Evolutionary conservation across 2,888 invertebrate species (phyloP).

Genomic region (Ectemnius continuus): DNA sequence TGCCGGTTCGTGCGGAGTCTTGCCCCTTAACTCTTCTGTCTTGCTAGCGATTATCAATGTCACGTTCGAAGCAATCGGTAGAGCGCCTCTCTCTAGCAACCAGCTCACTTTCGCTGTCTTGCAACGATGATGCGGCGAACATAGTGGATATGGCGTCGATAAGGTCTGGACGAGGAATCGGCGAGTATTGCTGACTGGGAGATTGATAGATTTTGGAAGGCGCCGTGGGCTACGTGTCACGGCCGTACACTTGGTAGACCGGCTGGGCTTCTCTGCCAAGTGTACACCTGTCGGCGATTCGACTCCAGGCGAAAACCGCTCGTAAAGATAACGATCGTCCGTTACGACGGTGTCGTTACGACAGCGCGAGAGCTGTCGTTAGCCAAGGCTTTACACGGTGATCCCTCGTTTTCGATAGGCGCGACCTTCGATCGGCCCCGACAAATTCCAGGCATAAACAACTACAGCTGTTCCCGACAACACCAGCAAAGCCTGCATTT

Average conservation of each 20-base stretch:
- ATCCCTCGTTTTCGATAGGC: slow-evolving; percentile 45
- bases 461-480: no score
- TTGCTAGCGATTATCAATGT: background rate
- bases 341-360: slow-evolving; percentile 52
- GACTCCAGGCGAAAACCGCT: slow-evolving; percentile 30
- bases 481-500: no score
- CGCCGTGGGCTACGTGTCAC: background rate
- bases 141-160: background rate
- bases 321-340: slow-evolving; percentile 54
- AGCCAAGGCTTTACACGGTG: slow-evolving; percentile 29
- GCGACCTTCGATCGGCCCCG: slow-evolving; percentile 36
- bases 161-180: background rate
- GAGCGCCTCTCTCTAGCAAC: background rate
- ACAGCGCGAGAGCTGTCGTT: slow-evolving; percentile 32
- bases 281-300: slow-evolving; percentile 30
- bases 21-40: no score
- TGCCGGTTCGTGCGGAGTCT: background rate
- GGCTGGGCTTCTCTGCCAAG: background rate
- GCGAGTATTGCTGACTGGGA: background rate
- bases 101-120: background rate
- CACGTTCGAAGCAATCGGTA: background rate
- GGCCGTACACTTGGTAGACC: background rate
- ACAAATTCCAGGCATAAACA: slow-evolving; percentile 36
- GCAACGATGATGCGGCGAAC: background rate
- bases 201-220: slow-evolving; percentile 3